A percentile compares a stretch with the other conserved stretches of the same genome.
Evolutionary conservation across 2,888 invertebrate genomes (phyloP).

Genomic region (Resseliella maxima): DNA sequence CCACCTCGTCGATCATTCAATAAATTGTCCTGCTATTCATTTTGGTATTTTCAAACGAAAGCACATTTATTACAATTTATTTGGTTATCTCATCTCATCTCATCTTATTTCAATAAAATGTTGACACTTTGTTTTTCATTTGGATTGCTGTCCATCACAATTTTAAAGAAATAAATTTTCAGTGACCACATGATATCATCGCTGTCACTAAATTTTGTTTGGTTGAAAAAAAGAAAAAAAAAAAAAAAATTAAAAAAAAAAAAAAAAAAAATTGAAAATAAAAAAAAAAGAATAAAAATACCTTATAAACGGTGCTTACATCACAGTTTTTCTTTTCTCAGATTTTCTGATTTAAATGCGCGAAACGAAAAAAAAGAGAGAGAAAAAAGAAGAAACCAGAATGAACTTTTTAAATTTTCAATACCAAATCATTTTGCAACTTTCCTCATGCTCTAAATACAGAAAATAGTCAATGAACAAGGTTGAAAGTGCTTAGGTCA

Average conservation of each 20-base stretch:
- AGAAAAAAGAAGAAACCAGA: not conserved
- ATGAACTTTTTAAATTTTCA: not conserved
- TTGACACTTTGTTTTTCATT: not conserved
- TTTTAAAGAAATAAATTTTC: constrained; percentile 5
- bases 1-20: not conserved
- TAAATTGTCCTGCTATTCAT: not conserved
- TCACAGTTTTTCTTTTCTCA: not conserved
- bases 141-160: not conserved
- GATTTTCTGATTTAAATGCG: not conserved
- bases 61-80: constrained; percentile 40
- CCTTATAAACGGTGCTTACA: too few species aligned
- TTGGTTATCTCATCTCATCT: not conserved
- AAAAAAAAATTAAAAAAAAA: not conserved
- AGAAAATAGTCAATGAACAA: not conserved
- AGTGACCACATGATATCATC: constrained; percentile 41
- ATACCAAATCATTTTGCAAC: not conserved
- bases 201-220: too few species aligned
- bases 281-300: not conserved
- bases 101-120: not conserved
- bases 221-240: too few species aligned
- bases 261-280: not conserved
- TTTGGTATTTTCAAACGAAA: not conserved
- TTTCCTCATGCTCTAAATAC: not conserved
- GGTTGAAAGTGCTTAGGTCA: not conserved
- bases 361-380: not conserved